Conservation (phyloP, 2,113 vertebrate genomes). For the Aplodontia rufa region DNA sequence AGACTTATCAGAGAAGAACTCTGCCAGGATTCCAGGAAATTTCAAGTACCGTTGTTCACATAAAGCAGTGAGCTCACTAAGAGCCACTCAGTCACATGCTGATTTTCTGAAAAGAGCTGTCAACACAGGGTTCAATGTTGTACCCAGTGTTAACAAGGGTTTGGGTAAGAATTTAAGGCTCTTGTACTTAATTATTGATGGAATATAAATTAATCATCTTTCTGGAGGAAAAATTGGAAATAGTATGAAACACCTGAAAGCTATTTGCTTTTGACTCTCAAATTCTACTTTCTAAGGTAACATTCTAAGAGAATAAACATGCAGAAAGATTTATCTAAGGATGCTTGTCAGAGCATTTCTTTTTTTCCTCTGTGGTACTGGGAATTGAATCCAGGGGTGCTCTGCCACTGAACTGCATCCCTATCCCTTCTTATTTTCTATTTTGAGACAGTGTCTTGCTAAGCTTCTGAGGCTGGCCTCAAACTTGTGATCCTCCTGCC, state of each 20-base stretch:
- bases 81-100: background rate
- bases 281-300: background rate
- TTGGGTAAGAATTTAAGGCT: background rate
- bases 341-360: background rate
- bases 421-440: background rate
- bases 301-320: background rate
- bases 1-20: background rate
- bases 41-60: background rate
- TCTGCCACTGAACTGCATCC: too few species aligned
- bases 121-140: background rate
- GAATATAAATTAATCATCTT: background rate
- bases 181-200: background rate
- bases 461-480: background rate
- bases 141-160: background rate
- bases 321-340: background rate
- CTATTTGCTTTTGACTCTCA: background rate
- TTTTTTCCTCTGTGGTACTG: too few species aligned
- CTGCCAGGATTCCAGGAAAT: background rate
- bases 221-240: background rate
- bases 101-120: conserved; percentile 44
- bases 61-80: background rate
- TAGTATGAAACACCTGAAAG: background rate
- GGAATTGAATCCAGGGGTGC: too few species aligned
- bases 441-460: background rate
- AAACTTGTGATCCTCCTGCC: background rate